These are phyloP conservation scores for Tetragnatha montana DNA, from an alignment of 2,888 invertebrate species.

Conservation along the genomic window DNA sequence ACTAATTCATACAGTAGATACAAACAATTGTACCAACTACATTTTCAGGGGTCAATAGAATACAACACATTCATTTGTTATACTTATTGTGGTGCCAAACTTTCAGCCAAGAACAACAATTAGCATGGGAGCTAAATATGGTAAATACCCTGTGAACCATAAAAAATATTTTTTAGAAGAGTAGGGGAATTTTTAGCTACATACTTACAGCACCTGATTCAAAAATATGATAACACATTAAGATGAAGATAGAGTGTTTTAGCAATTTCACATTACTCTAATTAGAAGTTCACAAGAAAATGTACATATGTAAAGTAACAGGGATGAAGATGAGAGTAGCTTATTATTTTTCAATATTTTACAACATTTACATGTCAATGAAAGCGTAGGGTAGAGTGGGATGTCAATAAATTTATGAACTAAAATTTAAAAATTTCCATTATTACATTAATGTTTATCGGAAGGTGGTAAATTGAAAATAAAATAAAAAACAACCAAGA, in stretches of 20 bases:
- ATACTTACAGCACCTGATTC: constrained; percentile 53
- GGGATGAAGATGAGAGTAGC: constrained; percentile 2
- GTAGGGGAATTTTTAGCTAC: constrained; percentile 29
- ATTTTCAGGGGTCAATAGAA: constrained; percentile 13
- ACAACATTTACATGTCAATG: neutral
- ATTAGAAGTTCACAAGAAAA: constrained; percentile 1
- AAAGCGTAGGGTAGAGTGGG: neutral
- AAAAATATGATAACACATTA: constrained; percentile 38
- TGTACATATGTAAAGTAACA: constrained; percentile 15
- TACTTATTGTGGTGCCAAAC: constrained; percentile 15
- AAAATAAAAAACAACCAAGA: neutral
- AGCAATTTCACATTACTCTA: constrained; percentile 20
- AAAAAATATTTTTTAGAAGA: constrained; percentile 53
- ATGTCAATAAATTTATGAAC: neutral
- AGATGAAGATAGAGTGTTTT: constrained; percentile 24
- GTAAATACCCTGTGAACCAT: constrained; percentile 59
- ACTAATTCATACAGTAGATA: constrained; percentile 6
- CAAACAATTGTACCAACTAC: constrained; percentile 30
- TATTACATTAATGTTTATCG: neutral
- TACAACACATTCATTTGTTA: constrained; percentile 17
- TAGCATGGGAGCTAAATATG: constrained; percentile 37
- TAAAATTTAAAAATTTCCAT: neutral
- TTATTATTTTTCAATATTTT: neutral
- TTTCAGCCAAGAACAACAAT: constrained; percentile 23
- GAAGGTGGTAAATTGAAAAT: neutral